Percentiles rank a stretch among this genome's conserved stretches.
These are phyloP conservation scores for Bovichtus diacanthus DNA, from an alignment of 2,797 vertebrate genomes.

Conservation along the genomic window DNA sequence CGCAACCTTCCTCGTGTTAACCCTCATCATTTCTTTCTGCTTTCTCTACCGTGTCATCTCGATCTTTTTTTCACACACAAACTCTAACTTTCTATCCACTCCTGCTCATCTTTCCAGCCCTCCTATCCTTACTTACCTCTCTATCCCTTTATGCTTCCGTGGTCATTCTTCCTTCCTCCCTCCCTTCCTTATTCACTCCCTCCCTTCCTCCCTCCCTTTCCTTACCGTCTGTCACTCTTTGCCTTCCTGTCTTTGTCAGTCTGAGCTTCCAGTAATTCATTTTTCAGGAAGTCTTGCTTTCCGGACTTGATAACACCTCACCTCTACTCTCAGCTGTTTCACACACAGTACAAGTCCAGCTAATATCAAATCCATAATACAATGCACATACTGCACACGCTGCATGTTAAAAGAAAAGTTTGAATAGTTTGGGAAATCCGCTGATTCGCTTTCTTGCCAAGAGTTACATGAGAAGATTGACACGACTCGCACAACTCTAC, in stretches of 20 bases:
- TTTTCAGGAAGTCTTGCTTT: slow-evolving; percentile 78
- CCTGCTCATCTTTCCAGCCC: slow-evolving; percentile 6
- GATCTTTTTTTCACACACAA: background rate
- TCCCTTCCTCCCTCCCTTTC: slow-evolving; percentile 55
- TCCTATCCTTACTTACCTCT: background rate
- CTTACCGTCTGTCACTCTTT: slow-evolving; percentile 69
- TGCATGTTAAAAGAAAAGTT: background rate
- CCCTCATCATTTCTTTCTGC: slow-evolving; percentile 12
- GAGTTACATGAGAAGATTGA: background rate
- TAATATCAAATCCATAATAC: background rate
- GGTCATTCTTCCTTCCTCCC: slow-evolving; percentile 15
- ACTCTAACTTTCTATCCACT: background rate
- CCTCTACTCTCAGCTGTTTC: slow-evolving; percentile 37
- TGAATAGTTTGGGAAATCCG: slow-evolving; percentile 2
- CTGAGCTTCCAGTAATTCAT: slow-evolving; percentile 87
- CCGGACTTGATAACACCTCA: slow-evolving; percentile 74
- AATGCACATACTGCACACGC: background rate
- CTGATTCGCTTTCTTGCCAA: background rate
- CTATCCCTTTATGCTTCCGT: background rate
- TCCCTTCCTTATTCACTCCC: slow-evolving; percentile 10
- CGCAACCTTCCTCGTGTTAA: slow-evolving; percentile 25
- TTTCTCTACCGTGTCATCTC: slow-evolving; percentile 17
- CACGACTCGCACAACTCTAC: background rate
- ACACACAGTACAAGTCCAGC: slow-evolving; percentile 17
- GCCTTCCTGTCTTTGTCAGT: slow-evolving; percentile 86